These are phyloP conservation scores for Podargus strigoides DNA, from an alignment of 2,797 vertebrate species.

Conservation along the genomic window DNA sequence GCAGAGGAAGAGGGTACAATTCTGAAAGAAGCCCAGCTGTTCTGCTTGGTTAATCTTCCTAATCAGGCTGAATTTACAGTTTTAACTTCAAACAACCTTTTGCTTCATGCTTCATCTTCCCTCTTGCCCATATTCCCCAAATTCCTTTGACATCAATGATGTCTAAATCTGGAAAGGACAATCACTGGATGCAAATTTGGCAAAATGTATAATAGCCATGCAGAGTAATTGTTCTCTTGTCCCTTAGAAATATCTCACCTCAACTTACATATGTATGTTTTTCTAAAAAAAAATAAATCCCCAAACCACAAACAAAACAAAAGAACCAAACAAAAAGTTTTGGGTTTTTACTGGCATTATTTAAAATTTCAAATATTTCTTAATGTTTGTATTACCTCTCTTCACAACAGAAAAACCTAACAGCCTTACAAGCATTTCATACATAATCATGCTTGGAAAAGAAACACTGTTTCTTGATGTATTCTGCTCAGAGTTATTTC, in stretches of 20 bases:
- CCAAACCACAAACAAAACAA: too few relatives aligned
- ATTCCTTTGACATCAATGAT: neutral
- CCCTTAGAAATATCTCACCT: neutral
- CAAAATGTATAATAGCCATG: neutral
- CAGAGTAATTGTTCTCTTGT: neutral
- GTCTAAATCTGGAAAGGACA: neutral
- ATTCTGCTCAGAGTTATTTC: neutral
- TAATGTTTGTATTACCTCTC: neutral
- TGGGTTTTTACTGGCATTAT: rapidly evolving
- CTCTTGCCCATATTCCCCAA: neutral
- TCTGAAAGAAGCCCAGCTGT: neutral
- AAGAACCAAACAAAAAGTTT: neutral
- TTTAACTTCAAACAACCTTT: neutral
- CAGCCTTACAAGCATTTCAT: neutral
- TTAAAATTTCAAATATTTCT: neutral
- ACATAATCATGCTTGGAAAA: neutral
- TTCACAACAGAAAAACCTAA: neutral
- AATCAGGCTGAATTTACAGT: neutral
- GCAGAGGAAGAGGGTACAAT: neutral
- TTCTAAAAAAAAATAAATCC: neutral
- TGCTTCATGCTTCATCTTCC: neutral
- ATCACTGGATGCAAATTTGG: rapidly evolving
- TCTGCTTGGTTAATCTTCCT: neutral
- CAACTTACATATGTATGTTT: neutral
- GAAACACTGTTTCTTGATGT: neutral